phyloP scores from a whole-genome alignment of 2,113 vertebrate species.

The Perca schrenkii region DNA sequence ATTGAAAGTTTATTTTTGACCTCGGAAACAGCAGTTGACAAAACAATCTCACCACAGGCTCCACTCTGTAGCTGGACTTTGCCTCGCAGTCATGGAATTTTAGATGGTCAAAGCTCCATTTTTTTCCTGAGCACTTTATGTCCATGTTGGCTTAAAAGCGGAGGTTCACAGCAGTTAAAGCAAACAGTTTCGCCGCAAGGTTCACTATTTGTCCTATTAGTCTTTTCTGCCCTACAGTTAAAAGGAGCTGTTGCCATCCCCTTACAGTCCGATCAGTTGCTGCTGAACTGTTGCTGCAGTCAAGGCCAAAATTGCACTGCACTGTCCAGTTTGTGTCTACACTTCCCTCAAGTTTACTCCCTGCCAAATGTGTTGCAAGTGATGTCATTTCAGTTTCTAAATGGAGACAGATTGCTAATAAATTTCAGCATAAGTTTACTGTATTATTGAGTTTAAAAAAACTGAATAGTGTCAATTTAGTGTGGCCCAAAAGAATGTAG shows the following conservation, averaged over 20 bases:
- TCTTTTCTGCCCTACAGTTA: neutral
- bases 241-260: neutral
- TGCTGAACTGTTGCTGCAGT: neutral
- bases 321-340: too few relatives aligned
- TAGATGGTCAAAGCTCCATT: neutral
- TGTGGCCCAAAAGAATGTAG: neutral
- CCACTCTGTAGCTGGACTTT: neutral
- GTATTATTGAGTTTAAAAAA: neutral
- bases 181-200: neutral
- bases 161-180: neutral
- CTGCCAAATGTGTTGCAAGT: neutral
- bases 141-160: neutral
- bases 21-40: neutral
- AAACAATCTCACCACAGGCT: neutral
- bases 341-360: neutral
- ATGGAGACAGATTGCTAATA: neutral
- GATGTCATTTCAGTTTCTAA: neutral
- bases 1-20: neutral
- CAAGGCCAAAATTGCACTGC: neutral
- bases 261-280: neutral
- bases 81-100: neutral
- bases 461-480: neutral
- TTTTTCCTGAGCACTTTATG: neutral
- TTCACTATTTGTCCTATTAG: neutral
- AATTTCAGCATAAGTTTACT: neutral